Evolutionary conservation across 2,113 vertebrate species (phyloP).

Genomic region (Pseudolaguvia tuberculata): DNA sequence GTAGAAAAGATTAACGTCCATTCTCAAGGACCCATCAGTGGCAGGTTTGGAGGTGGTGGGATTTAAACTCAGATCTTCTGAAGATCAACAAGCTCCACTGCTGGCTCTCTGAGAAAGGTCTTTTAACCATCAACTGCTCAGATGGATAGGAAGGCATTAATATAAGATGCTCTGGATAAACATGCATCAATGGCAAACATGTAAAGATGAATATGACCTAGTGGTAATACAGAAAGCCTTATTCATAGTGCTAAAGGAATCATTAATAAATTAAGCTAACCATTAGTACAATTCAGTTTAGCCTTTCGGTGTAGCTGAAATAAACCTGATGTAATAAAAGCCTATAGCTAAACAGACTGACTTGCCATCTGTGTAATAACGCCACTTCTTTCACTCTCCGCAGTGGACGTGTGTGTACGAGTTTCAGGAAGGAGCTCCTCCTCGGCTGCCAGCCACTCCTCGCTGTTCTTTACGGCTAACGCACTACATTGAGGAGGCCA

Average conservation of each 20-base stretch:
- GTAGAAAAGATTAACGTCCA: too few species aligned
- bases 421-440: constrained; percentile 83
- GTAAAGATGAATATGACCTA: too few species aligned
- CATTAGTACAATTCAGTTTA: neutral
- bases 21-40: too few species aligned
- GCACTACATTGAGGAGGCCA: constrained; percentile 97
- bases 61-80: too few species aligned
- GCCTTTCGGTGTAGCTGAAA: neutral
- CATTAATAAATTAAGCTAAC: neutral
- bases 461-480: constrained; percentile 90
- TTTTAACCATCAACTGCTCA: too few species aligned
- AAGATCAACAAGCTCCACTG: too few species aligned
- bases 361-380: neutral
- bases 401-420: constrained; percentile 99
- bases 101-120: too few species aligned
- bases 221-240: too few species aligned
- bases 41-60: too few species aligned
- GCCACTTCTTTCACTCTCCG: constrained; percentile 33
- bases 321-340: neutral
- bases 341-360: neutral
- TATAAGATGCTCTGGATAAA: too few species aligned
- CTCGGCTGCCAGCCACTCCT: constrained; percentile 79
- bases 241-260: neutral
- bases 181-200: too few species aligned
- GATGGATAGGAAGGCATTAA: too few species aligned